phyloP scores from a whole-genome alignment of 2,113 vertebrate species.

The Gambusia holbrooki region DNA sequence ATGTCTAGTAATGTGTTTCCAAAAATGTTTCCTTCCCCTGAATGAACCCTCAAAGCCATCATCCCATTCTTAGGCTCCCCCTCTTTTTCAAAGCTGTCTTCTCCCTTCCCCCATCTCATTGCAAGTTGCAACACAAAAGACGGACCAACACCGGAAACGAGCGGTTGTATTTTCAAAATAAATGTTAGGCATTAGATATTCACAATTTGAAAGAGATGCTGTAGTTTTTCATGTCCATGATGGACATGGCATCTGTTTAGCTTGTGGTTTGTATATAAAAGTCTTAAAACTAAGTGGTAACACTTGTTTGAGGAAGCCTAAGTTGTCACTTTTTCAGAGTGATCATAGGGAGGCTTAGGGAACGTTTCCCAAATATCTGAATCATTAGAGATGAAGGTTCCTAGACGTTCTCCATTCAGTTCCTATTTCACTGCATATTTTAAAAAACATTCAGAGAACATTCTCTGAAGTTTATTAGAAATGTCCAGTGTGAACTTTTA shows the following conservation, averaged over 20 bases:
- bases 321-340: no score
- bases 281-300: no score
- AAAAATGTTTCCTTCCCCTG: background rate
- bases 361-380: no score
- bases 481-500: no score
- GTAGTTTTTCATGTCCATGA: background rate
- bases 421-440: no score
- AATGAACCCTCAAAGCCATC: background rate
- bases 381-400: no score
- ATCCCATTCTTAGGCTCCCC: constrained; percentile 23
- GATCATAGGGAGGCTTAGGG: no score
- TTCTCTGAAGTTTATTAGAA: no score
- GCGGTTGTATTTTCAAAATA: constrained; percentile 4
- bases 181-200: background rate
- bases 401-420: no score
- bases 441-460: no score
- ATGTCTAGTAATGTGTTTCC: background rate
- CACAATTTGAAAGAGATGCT: background rate
- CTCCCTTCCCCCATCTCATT: constrained; percentile 30
- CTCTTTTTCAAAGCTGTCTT: constrained; percentile 15
- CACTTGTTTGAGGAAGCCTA: no score
- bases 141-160: constrained; percentile 32
- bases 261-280: background rate
- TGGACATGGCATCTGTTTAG: background rate
- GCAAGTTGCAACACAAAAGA: background rate